Evolutionary conservation across 2,113 vertebrate genomes (phyloP).

Genomic region (human): GRCh38 chr2:240974501-240975000

Average conservation of each 20-base stretch:
- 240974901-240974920: accelerated
- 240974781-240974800: accelerated
- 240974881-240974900: no score
- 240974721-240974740: accelerated
- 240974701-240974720: no score
- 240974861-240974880: background rate
- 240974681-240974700: background rate
- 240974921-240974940: accelerated
- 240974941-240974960: accelerated
- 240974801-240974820: accelerated
- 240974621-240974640: no score
- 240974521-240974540: no score
- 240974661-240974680: no score
- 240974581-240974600: no score
- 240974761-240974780: accelerated
- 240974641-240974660: no score
- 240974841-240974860: background rate
- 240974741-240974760: background rate
- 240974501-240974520: no score
- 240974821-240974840: background rate
- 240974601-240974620: no score
- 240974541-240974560: no score
- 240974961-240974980: accelerated
- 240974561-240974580: no score
- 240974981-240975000: accelerated